A percentile compares a stretch with the other conserved stretches of the same genome.
Conservation (phyloP, 2,888 invertebrate genomes). For the Nomada fabriciana region DNA sequence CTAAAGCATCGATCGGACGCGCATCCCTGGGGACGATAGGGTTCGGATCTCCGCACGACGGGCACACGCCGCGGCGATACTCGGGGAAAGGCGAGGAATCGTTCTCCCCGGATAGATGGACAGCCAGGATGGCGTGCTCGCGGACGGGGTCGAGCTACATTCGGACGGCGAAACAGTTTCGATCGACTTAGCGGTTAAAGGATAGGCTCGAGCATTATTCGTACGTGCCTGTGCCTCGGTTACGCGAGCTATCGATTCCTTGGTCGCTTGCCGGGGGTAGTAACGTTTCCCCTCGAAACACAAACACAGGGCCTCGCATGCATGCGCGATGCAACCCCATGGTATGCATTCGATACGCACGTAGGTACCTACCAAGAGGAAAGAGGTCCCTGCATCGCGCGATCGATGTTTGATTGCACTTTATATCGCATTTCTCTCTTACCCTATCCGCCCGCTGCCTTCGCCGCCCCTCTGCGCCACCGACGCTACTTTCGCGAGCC, state of each 20-base stretch:
- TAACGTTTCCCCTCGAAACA: slow-evolving; percentile 78
- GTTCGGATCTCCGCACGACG: background rate
- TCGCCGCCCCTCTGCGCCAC: background rate
- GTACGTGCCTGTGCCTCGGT: slow-evolving; percentile 77
- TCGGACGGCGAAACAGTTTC: slow-evolving; percentile 62
- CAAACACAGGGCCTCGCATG: slow-evolving; percentile 76
- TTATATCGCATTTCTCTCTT: slow-evolving; percentile 68
- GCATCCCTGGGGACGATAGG: no score
- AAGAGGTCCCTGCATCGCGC: slow-evolving; percentile 75
- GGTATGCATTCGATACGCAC: slow-evolving; percentile 79
- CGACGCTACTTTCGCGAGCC: background rate
- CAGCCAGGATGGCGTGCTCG: background rate
- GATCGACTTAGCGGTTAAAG: slow-evolving; percentile 69
- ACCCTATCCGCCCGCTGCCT: slow-evolving; percentile 35
- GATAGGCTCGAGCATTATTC: slow-evolving; percentile 72
- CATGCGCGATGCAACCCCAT: slow-evolving; percentile 78
- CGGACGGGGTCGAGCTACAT: slow-evolving; percentile 10
- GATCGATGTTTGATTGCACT: slow-evolving; percentile 79
- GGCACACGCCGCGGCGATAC: background rate
- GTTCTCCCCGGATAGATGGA: background rate
- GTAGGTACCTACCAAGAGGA: slow-evolving; percentile 76
- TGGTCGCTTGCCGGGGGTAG: slow-evolving; percentile 68
- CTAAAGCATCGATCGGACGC: no score
- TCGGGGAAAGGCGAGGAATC: background rate
- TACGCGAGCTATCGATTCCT: slow-evolving; percentile 80